Percentiles rank a stretch among this genome's conserved stretches.
phyloP scores from a whole-genome alignment of 1,140 invertebrate genomes.

The Drosophila tani region DNA sequence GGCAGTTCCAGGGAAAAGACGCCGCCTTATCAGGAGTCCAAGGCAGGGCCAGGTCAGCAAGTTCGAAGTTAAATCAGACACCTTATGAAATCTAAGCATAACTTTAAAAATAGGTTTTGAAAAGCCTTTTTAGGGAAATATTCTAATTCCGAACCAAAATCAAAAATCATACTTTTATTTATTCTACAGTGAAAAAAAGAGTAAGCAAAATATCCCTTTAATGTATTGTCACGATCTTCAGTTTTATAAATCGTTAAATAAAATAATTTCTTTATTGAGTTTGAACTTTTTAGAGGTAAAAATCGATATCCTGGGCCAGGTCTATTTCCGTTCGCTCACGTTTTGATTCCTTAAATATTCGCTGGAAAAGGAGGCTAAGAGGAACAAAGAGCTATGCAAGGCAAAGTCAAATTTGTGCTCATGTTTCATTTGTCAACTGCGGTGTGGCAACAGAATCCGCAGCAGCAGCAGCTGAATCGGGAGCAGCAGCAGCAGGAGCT shows the following conservation, averaged over 20 bases:
- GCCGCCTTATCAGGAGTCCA: slow-evolving; percentile 35
- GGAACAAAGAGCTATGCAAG: slow-evolving; percentile 12
- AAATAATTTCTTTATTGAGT: too few relatives aligned
- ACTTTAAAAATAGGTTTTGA: background rate
- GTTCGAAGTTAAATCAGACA: background rate
- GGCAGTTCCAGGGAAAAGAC: slow-evolving; percentile 17
- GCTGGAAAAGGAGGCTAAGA: background rate
- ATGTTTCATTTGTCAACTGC: slow-evolving; percentile 80
- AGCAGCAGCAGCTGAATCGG: background rate
- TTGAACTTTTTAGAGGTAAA: too few relatives aligned
- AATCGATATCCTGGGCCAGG: background rate
- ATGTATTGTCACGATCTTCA: too few relatives aligned
- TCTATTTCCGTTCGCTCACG: background rate
- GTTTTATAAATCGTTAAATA: too few relatives aligned
- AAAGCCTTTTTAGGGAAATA: background rate
- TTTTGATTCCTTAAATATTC: slow-evolving; percentile 1
- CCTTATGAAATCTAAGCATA: background rate
- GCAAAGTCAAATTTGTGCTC: slow-evolving; percentile 61
- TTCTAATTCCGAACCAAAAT: background rate
- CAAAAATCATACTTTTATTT: background rate
- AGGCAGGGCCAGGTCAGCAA: background rate
- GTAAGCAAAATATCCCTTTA: rapidly evolving
- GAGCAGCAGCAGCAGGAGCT: slow-evolving; percentile 23
- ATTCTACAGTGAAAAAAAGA: background rate
- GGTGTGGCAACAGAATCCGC: slow-evolving; percentile 19